A percentile compares a stretch with the other conserved stretches of the same genome.
These are phyloP conservation scores for Drosophila asahinai DNA, from an alignment of 1,140 invertebrate species.

Conservation along the genomic window DNA sequence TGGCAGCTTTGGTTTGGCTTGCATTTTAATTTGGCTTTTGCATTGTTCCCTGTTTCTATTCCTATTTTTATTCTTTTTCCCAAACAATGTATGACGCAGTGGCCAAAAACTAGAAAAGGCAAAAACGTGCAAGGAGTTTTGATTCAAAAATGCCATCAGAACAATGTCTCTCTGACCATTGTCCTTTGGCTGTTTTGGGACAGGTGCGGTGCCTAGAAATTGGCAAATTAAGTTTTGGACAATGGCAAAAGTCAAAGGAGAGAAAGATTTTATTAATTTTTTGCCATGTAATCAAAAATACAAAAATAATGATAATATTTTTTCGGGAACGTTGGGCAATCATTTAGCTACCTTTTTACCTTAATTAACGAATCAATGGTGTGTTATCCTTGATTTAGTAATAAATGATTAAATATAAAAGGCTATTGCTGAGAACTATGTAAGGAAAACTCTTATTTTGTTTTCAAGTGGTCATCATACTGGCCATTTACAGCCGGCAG, in stretches of 20 bases:
- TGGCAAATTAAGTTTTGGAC: slow-evolving; percentile 15
- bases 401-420: too few species aligned
- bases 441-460: too few species aligned
- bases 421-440: too few species aligned
- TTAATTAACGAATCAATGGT: too few species aligned
- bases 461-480: too few species aligned
- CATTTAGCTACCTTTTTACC: too few species aligned
- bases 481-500: too few species aligned
- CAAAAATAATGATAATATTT: too few species aligned
- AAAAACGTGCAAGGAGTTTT: slow-evolving; percentile 58
- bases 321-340: too few species aligned
- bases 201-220: slow-evolving; percentile 26
- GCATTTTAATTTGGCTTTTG: slow-evolving; percentile 56
- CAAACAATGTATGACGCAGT: slow-evolving; percentile 44
- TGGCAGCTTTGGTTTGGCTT: slow-evolving; percentile 46
- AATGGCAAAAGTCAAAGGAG: neutral
- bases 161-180: slow-evolving; percentile 13
- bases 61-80: neutral
- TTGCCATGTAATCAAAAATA: too few species aligned
- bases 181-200: neutral
- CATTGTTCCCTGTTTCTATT: neutral
- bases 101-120: slow-evolving; percentile 5
- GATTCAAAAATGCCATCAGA: slow-evolving; percentile 45
- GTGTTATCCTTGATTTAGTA: too few species aligned
- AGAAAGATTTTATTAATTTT: neutral